Evolutionary conservation across 2,113 vertebrate genomes (phyloP).

Genomic region (Cariama cristata): DNA sequence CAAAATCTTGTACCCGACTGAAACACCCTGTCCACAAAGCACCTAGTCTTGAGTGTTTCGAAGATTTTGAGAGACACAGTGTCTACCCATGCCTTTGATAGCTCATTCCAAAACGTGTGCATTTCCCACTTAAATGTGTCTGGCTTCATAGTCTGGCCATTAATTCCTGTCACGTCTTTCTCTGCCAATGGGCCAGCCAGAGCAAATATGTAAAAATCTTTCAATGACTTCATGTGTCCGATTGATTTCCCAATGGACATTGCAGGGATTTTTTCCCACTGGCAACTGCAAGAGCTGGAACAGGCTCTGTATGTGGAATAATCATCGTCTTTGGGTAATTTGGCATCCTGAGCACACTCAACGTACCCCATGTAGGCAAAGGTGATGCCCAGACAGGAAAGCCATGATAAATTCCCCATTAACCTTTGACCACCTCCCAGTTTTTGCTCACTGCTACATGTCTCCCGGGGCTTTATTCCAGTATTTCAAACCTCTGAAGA

Average conservation of each 20-base stretch:
- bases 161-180: not conserved
- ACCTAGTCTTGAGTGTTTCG: not conserved
- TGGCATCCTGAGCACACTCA: not conserved
- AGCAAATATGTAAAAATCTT: not conserved
- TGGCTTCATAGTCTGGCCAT: not conserved
- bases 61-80: not conserved
- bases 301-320: rapidly evolving
- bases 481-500: constrained; percentile 1
- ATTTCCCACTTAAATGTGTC: not conserved
- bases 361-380: not conserved
- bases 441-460: not conserved
- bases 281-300: not conserved
- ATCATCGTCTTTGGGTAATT: not conserved
- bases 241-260: not conserved
- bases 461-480: not conserved
- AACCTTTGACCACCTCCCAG: not conserved
- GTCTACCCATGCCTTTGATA: not conserved
- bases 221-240: not conserved
- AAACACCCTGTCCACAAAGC: not conserved
- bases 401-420: not conserved
- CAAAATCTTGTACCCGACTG: not conserved
- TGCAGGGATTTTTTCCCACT: not conserved
- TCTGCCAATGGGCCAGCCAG: not conserved
- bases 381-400: not conserved
- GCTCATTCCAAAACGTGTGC: not conserved